These are phyloP conservation scores for Peromyscus melanophrys DNA, from an alignment of 2,797 vertebrate species.

Conservation along the genomic window DNA sequence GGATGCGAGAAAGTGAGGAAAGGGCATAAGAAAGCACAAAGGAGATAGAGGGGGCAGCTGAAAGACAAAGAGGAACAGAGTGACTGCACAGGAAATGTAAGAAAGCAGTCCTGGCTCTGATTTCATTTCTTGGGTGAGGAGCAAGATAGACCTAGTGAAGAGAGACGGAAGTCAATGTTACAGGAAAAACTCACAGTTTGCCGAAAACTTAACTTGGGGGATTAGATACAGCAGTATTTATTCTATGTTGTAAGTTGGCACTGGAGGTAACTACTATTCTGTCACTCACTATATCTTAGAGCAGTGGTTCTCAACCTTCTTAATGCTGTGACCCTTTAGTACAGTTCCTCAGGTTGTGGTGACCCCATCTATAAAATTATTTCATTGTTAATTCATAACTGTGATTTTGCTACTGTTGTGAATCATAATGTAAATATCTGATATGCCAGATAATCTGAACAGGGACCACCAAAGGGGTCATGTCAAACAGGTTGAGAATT, in stretches of 20 bases:
- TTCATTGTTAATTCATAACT: neutral
- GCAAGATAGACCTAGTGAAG: neutral
- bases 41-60: neutral
- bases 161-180: neutral
- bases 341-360: neutral
- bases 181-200: neutral
- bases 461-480: no score
- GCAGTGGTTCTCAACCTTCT: neutral
- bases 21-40: neutral
- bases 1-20: neutral
- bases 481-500: neutral
- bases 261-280: neutral
- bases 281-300: neutral
- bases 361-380: neutral
- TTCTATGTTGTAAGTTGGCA: neutral
- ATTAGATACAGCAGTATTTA: neutral
- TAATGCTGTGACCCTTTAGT: neutral
- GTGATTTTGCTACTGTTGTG: neutral
- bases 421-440: neutral
- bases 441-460: neutral
- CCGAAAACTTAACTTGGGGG: neutral
- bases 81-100: neutral
- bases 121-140: neutral
- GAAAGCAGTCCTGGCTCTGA: neutral
- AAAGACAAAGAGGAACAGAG: neutral